Base-by-base conservation (phyloP, 2,888 invertebrate genomes). In the Hyposoter didymator region DNA sequence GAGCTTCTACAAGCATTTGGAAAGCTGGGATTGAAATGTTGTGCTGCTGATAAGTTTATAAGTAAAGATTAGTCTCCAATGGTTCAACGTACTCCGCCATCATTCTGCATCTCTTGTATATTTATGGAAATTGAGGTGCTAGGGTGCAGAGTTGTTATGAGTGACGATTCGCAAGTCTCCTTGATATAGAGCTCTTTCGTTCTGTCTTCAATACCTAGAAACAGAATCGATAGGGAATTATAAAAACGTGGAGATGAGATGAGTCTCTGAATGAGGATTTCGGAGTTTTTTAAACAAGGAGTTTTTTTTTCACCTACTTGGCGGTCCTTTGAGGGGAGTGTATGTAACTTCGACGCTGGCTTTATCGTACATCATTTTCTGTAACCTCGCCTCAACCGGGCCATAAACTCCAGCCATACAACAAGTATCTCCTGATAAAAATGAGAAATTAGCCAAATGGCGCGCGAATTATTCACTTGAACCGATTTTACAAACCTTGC, bases 61-160 rank as follows among this genome's bases (percentile, higher is more conserved):
- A 2, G 35, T 2, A 14, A 17, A 47, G 17, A 47, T 47, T n/a
- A 64, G n/a, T 69, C 7, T 28, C 17, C 28, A n/a, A 10, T 8
- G 49, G 69, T 47, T 52, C 7, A 55, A 75, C 94, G 95, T 94
- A 98, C 98, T 89, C 97, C 96, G 88, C 97, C 97, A 92, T 95
- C 95, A 94, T 98, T 96, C 92, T 98, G 97, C 91, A 98, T 94
- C 94, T 99, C 98, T 93, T 99, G 98, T 78, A 99, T 93, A 78
- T 97, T 96, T 59, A 99, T 94, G 0, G 96, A 95, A 89, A 99
- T 96, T 39, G 96, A 96, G 0, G 98, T 96, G 72, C 98, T 95
- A 5, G 99, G 98, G 94, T 98, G 97, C 52, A 97, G 91, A 28
- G 96, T 94, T 0, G 96, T 95, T 1, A 97, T 91, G 49, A 99